Evolutionary conservation across 2,797 vertebrate species (phyloP).

Genomic region (Smutsia temminckii): DNA sequence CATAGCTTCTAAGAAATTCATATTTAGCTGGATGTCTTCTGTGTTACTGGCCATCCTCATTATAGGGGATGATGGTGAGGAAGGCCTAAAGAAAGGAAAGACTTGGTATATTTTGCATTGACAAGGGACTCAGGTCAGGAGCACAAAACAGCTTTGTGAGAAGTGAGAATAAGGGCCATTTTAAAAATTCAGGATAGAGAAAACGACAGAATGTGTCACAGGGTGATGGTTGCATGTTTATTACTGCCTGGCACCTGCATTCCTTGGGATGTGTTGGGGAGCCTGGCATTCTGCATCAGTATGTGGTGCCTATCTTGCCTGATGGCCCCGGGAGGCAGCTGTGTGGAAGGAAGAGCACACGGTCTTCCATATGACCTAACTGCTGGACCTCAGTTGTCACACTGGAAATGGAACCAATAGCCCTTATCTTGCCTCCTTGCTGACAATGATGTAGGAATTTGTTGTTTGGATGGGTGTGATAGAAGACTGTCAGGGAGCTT

Average conservation of each 20-base stretch:
- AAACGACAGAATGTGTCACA: background rate
- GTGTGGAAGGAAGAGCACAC: background rate
- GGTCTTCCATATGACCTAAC: rapidly evolving
- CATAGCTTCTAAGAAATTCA: background rate
- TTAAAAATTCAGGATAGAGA: background rate
- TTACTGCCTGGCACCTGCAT: rapidly evolving
- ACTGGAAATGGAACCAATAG: background rate
- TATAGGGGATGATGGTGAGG: background rate
- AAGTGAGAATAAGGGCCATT: background rate
- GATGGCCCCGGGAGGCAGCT: rapidly evolving
- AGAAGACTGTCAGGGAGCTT: rapidly evolving
- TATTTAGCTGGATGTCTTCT: background rate
- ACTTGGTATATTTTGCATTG: background rate
- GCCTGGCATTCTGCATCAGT: rapidly evolving
- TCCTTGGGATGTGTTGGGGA: no score
- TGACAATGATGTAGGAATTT: no score
- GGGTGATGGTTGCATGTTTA: no score
- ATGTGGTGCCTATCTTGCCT: rapidly evolving
- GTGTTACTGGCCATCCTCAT: background rate
- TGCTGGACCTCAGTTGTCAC: no score
- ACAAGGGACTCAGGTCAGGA: background rate
- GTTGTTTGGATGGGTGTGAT: background rate
- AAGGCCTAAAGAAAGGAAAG: background rate
- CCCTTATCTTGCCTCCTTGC: background rate
- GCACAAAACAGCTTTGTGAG: no score